Evolutionary conservation across 37 sponge, comb jelly and placozoan species (phyloP), one percentile per base, ranked within the genome.

Genomic region (Crambe crambe): DNA sequence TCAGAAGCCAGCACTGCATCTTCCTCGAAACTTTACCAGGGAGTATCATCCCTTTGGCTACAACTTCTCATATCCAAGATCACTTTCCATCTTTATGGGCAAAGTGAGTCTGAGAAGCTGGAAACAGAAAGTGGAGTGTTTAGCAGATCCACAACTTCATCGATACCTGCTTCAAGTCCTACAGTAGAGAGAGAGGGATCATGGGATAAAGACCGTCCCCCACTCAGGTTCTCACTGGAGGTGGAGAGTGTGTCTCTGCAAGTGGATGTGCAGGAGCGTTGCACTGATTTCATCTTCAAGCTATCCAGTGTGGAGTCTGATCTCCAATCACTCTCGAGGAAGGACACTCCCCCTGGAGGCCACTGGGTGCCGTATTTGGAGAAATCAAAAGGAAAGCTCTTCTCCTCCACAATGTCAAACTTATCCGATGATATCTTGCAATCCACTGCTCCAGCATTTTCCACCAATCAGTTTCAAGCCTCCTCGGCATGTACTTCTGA

Each of bases 221-320:
- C 2, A 23, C 42, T 27, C 27, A 51, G 76, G 31, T 27, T 85
- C 38, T 71, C 71, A 10, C 22, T 72, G 36, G 88, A 88, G 34
- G 40, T 82, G 30, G 88, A 88, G 12, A 77, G 70, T 10, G 26
- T 71, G 12, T 82, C 88, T 0, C 29, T 88, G 18, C 73, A 77
- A 27, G 44, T 88, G 27, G 88, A 88, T 64, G 42, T 82, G 0
- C 88, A 88, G 39, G 88, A 82, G 32, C 70, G 42, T 30, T 61
- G 70, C 39, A 77, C 72, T 31, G 73, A 65, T 35, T 35, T 68
- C 30, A 38, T 71, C 38, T 70, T 81, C 42, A 86, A 79, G 42
- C 10, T 86, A 5, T 30, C 74, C 22, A 27, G 68, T 5, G 22
- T 79, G 29, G 86, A 74, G 64, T 73, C 37, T 26, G 35, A 32